Evolutionary conservation across 2,797 vertebrate genomes (phyloP).

Genomic region (Mallotus villosus): DNA sequence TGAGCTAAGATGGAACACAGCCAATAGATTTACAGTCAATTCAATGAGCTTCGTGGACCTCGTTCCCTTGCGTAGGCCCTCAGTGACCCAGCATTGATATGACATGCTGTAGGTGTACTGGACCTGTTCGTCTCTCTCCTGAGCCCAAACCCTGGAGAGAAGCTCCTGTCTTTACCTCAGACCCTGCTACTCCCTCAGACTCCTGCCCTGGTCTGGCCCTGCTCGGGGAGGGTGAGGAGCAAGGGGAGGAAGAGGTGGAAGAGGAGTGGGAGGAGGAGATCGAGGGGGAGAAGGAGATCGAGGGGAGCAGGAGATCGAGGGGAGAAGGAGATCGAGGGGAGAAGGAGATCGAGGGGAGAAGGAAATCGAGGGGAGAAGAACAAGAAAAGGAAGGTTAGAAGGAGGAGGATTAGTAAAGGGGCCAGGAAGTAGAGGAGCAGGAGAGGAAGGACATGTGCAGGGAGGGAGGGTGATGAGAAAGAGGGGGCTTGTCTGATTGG

Average conservation of each 20-base stretch:
- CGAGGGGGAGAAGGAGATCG: neutral
- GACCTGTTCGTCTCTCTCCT: constrained; percentile 4
- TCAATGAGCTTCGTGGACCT: constrained; percentile 37
- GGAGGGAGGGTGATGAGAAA: too few relatives aligned
- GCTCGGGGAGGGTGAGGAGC: too few relatives aligned
- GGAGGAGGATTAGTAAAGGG: neutral
- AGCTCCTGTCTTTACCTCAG: too few relatives aligned
- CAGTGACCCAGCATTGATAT: constrained; percentile 32
- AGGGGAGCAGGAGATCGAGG: constrained; percentile 24
- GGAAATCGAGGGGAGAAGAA: constrained; percentile 19
- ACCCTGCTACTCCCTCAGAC: too few relatives aligned
- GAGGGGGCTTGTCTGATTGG: too few relatives aligned
- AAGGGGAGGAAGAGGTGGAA: too few relatives aligned
- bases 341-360: neutral
- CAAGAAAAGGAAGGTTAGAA: constrained; percentile 23
- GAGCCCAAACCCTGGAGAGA: too few relatives aligned
- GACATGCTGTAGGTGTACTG: constrained; percentile 30
- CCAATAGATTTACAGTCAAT: constrained; percentile 17
- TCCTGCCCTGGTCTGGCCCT: too few relatives aligned
- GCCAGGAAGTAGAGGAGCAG: too few relatives aligned
- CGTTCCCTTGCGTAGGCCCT: constrained; percentile 41
- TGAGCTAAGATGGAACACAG: neutral
- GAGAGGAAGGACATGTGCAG: too few relatives aligned
- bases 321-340: too few relatives aligned
- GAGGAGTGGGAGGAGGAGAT: too few relatives aligned